A percentile compares a stretch with the other conserved stretches of the same genome.
Evolutionary conservation across 2,113 vertebrate genomes (phyloP).

Genomic region (Mungos mungo): DNA sequence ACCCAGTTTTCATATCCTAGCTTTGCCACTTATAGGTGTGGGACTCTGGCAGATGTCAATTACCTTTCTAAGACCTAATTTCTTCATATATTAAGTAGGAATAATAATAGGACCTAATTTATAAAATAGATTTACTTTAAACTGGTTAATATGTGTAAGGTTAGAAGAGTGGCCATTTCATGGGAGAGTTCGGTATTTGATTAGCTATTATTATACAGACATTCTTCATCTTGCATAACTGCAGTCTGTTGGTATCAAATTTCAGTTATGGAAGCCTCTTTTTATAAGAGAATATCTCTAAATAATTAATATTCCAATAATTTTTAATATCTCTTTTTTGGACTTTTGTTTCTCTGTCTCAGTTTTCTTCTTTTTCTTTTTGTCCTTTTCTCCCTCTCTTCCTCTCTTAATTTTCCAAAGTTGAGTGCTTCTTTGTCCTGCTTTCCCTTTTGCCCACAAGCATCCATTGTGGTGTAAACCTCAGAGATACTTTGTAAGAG

Average conservation of each 20-base stretch:
- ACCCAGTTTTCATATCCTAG: background rate
- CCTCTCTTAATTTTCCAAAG: background rate
- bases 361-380: background rate
- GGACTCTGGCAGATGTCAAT: background rate
- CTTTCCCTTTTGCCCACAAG: background rate
- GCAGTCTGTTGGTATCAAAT: background rate
- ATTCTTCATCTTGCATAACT: background rate
- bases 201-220: background rate
- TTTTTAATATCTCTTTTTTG: background rate
- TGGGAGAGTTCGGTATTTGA: too few relatives aligned
- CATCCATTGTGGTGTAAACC: background rate
- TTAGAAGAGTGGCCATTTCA: background rate
- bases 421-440: background rate
- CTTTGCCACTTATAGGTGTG: background rate
- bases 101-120: background rate
- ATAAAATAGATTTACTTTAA: background rate
- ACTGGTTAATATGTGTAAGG: background rate
- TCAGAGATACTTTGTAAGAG: background rate
- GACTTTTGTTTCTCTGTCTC: background rate
- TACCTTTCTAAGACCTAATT: background rate
- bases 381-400: background rate
- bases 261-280: background rate
- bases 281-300: background rate
- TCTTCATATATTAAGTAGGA: background rate
- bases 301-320: background rate